phyloP scores from a whole-genome alignment of 2,113 vertebrate species.

The Pholis gunnellus region DNA sequence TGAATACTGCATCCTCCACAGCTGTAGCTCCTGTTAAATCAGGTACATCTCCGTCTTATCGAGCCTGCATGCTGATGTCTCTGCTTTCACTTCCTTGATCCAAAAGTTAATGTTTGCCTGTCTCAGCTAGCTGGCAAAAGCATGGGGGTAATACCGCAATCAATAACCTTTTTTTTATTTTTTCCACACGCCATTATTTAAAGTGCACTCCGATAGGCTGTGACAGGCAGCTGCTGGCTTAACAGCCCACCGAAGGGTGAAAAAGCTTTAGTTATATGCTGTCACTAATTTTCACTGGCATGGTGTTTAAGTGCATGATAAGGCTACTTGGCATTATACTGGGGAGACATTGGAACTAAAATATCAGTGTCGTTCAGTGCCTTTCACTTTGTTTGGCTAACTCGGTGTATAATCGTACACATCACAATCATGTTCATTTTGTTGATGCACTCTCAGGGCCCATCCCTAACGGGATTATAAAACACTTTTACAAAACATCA shows the following conservation, averaged over 20 bases:
- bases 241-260: constrained; percentile 6
- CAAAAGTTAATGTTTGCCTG: constrained; percentile 35
- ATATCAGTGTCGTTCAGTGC: not conserved
- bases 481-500: not conserved
- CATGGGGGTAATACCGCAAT: not conserved
- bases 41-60: not conserved
- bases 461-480: not conserved
- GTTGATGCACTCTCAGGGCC: not conserved
- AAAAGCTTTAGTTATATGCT: constrained; percentile 23
- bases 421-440: not conserved
- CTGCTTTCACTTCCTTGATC: constrained; percentile 38
- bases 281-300: not conserved
- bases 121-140: constrained; percentile 23
- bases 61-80: constrained; percentile 18
- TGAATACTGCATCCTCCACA: not conserved
- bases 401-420: not conserved
- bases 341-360: not conserved
- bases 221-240: constrained; percentile 17
- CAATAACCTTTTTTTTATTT: not conserved
- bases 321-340: not conserved
- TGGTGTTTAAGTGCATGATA: not conserved
- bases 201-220: constrained; percentile 29
- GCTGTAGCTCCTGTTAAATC: constrained; percentile 22
- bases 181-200: constrained; percentile 31
- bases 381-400: not conserved